phyloP scores from a whole-genome alignment of 2,797 vertebrate species.

The Rhinella marina region DNA sequence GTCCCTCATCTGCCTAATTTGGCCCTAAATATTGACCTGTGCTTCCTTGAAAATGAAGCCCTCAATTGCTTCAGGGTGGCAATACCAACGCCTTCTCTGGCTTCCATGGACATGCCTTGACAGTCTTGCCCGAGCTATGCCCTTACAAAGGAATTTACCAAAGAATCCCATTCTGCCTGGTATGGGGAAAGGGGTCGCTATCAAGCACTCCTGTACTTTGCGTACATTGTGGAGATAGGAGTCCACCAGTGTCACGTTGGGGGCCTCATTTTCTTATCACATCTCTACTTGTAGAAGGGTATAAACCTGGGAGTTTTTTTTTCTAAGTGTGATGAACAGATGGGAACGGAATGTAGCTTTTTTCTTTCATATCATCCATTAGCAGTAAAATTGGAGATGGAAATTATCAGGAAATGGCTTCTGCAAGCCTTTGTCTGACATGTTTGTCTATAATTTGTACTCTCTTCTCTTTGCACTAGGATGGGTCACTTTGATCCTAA shows the following conservation, averaged over 20 bases:
- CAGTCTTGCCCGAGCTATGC: no score
- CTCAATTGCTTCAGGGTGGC: no score
- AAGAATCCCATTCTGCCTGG: neutral
- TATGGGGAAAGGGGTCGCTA: neutral
- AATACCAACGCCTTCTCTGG: no score
- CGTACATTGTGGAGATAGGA: neutral
- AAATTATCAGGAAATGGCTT: neutral
- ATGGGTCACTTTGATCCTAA: slow-evolving; percentile 5
- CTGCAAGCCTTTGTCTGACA: neutral
- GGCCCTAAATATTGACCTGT: no score
- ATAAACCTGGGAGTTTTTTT: neutral
- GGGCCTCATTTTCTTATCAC: no score
- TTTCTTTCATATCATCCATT: neutral
- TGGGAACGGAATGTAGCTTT: neutral
- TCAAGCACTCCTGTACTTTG: neutral
- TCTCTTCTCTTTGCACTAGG: neutral
- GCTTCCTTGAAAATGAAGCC: no score
- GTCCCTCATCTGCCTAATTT: no score
- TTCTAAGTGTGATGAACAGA: no score
- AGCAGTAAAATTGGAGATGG: neutral
- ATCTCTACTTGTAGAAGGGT: neutral
- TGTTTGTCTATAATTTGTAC: neutral
- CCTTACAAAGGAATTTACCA: no score
- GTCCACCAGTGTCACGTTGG: no score
- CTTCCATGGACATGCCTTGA: no score